These are phyloP conservation scores for Acleris sparsana DNA, from an alignment of 2,888 invertebrate species.

Conservation along the genomic window DNA sequence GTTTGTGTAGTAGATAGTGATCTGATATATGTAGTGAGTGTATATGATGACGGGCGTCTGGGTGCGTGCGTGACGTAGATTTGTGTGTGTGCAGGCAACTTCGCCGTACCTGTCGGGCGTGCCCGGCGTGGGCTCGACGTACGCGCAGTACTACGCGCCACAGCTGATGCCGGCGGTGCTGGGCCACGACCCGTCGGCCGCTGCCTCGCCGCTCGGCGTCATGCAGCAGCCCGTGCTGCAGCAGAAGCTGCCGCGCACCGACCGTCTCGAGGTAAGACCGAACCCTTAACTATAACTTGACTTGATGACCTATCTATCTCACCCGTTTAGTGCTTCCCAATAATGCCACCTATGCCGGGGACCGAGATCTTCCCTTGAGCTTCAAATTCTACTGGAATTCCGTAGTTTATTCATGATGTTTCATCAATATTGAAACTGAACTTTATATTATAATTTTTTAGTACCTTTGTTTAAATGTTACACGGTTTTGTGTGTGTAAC, in stretches of 20 bases:
- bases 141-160: conserved; percentile 95
- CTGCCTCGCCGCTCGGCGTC: conserved; percentile 92
- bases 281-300: conserved; percentile 57
- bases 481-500: conserved; percentile 20
- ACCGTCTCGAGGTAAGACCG: conserved; percentile 95
- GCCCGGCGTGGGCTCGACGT: conserved; percentile 94
- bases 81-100: conserved; percentile 86
- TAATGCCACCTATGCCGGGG: conserved; percentile 64
- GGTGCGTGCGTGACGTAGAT: conserved; percentile 40
- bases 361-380: conserved; percentile 48
- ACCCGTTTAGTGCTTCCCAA: conserved; percentile 68
- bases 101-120: conserved; percentile 96
- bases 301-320: conserved; percentile 47
- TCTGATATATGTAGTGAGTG: conserved; percentile 2
- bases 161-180: conserved; percentile 95
- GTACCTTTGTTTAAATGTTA: neutral
- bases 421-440: conserved; percentile 15
- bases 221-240: conserved; percentile 94
- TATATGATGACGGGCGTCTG: conserved; percentile 1
- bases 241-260: conserved; percentile 97
- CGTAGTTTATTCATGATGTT: neutral
- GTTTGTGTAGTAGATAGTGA: conserved; percentile 18
- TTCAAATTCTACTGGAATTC: neutral
- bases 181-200: conserved; percentile 92
- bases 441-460: neutral